These are phyloP conservation scores for Stercorarius parasiticus DNA, from an alignment of 2,113 vertebrate species.

Conservation along the genomic window DNA sequence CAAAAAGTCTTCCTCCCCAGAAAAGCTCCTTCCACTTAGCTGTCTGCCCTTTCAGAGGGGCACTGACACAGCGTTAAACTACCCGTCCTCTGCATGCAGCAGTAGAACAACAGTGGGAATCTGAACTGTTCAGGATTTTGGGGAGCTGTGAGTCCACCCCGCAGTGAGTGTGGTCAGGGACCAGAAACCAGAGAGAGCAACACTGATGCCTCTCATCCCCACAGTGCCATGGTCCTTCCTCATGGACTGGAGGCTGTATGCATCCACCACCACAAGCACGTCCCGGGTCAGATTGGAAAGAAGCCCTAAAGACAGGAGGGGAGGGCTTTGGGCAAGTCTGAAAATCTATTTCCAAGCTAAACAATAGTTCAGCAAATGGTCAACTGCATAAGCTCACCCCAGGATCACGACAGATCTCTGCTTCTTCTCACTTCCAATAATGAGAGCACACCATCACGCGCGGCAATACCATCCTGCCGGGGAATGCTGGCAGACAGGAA, in stretches of 20 bases:
- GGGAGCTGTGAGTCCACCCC: not conserved
- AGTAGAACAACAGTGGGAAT: not conserved
- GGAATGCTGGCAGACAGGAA: not conserved
- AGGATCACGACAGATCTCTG: not conserved
- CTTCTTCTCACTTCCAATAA: not conserved
- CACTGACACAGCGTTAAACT: not conserved
- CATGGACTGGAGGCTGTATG: not conserved
- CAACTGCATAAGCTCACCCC: not conserved
- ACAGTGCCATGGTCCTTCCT: fast-evolving
- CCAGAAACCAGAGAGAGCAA: not conserved
- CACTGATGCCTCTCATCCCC: fast-evolving
- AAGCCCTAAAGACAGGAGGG: not conserved
- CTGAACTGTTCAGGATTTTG: not conserved
- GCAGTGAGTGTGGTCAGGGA: not conserved
- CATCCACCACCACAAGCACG: fast-evolving
- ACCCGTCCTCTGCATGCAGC: not conserved
- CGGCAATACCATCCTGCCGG: not conserved
- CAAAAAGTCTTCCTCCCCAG: not conserved
- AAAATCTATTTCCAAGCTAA: not conserved
- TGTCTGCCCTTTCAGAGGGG: not conserved
- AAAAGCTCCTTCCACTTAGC: not conserved
- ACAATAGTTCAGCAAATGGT: not conserved
- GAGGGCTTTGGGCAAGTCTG: not conserved
- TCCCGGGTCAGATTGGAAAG: not conserved
- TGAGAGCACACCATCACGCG: fast-evolving